Base-by-base conservation (phyloP, 2,888 invertebrate species). In the Bellardia pandia region DNA sequence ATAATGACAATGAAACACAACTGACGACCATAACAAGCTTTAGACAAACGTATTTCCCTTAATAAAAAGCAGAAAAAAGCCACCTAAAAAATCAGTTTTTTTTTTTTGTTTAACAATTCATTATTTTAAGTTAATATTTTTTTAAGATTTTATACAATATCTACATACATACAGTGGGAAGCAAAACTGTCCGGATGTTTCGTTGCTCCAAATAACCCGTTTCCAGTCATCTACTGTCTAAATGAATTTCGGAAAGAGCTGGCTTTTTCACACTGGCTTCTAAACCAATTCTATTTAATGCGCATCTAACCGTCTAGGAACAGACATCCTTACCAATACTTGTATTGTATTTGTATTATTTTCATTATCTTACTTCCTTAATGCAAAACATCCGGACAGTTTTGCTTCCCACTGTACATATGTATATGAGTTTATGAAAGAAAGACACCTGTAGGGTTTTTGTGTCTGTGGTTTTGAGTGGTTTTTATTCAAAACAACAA, bases 401-500 rank as follows among this genome's bases (percentile, higher is more conserved):
- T 23, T 23, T 23, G 23, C 23, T 23, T 23, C 23, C 23, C 23
- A 23, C 23, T 23, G 0, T 23, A 23, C 23, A 23, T 23, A 71
- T 72, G 71, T 71, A 72, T 76, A 62, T 62, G 68, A 72, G 72
- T 56, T 77, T 72, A 80, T 48, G 58, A 40, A 62, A 84, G 53
- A 68, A 62, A 84, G 80, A 80, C 86, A 87, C 86, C 86, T 87
- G 86, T 81, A 84, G 84, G 56, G 80, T 78, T 84, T 77, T 84
- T 83, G 68, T 60, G 42, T 62, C 16, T 68, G 16, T 80, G 14
- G 30, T 62, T 42, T 45, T 60, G 3, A 13, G 11, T 45, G 45
- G 8, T 42, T 64, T 80, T 66, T 30, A 58, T 48, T 71, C 23
- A 69, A 58, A 81, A 66, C 42, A 42, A 30, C n/a, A n/a, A 23